phyloP scores from a whole-genome alignment of 2,113 vertebrate genomes.

The Pantherophis guttatus region DNA sequence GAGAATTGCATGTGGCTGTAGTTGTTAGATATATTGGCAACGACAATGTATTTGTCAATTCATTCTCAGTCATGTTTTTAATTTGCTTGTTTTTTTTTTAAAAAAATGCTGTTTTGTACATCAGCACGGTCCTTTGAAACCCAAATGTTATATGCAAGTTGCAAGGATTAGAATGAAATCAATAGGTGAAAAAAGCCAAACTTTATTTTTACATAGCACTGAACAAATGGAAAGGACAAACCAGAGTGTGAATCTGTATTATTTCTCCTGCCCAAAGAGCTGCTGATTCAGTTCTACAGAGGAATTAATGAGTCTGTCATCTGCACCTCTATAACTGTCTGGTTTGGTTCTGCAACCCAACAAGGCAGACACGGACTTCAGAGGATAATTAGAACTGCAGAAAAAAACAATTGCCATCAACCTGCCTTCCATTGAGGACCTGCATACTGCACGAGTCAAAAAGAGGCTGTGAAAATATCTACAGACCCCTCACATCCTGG shows the following conservation, averaged over 20 bases:
- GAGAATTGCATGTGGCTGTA: slow-evolving; percentile 21
- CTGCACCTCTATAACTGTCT: too few species aligned
- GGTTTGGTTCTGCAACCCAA: too few species aligned
- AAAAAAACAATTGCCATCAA: too few species aligned
- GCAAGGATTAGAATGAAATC: slow-evolving; percentile 24
- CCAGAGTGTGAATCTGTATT: neutral
- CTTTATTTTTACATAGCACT: slow-evolving; percentile 16
- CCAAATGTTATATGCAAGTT: neutral
- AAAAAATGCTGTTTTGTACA: neutral
- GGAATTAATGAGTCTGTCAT: too few species aligned
- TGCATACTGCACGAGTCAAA: too few species aligned
- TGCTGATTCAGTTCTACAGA: too few species aligned
- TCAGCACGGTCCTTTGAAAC: neutral
- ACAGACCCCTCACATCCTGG: too few species aligned
- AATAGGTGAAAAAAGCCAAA: slow-evolving; percentile 3
- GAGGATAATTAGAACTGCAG: too few species aligned
- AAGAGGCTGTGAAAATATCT: too few species aligned
- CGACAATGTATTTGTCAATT: slow-evolving; percentile 15
- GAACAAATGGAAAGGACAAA: slow-evolving; percentile 1
- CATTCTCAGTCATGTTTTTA: slow-evolving; percentile 37
- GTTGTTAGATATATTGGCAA: neutral
- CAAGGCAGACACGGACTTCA: too few species aligned
- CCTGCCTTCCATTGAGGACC: too few species aligned
- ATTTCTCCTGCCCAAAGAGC: neutral
- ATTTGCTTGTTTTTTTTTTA: slow-evolving; percentile 9